These are phyloP conservation scores for Oxystoma pomonae DNA, from an alignment of 2,888 invertebrate genomes.

Conservation along the genomic window DNA sequence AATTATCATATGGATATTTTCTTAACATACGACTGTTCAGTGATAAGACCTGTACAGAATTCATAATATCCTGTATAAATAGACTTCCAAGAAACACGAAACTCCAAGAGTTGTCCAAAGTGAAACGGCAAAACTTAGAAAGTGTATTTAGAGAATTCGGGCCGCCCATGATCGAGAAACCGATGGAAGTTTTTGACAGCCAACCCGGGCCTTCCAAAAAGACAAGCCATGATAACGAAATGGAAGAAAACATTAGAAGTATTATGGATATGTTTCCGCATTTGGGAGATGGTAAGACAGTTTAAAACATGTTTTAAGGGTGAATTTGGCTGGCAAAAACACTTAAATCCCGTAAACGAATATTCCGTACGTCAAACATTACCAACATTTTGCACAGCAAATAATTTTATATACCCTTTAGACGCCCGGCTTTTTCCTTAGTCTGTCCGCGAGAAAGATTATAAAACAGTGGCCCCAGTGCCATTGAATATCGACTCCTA, in stretches of 20 bases:
- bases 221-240: conserved; percentile 24
- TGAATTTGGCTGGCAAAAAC: too few relatives aligned
- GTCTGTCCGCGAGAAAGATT: too few relatives aligned
- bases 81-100: conserved; percentile 33
- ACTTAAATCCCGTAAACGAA: too few relatives aligned
- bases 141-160: conserved; percentile 30
- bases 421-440: too few relatives aligned
- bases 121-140: conserved; percentile 28
- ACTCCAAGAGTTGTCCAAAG: conserved; percentile 27
- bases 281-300: conserved; percentile 69
- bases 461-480: too few relatives aligned
- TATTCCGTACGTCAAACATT: too few relatives aligned
- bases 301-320: too few relatives aligned
- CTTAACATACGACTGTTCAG: conserved; percentile 31
- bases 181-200: conserved; percentile 20
- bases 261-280: conserved; percentile 66
- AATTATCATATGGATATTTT: too few relatives aligned
- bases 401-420: too few relatives aligned
- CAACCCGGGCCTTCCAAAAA: conserved; percentile 22
- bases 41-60: conserved; percentile 42
- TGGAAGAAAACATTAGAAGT: conserved; percentile 46
- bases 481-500: too few relatives aligned
- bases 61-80: conserved; percentile 38
- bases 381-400: too few relatives aligned
- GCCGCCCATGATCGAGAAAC: conserved; percentile 22